phyloP scores from a whole-genome alignment of 2,888 invertebrate species.

The Homarus gammarus region DNA sequence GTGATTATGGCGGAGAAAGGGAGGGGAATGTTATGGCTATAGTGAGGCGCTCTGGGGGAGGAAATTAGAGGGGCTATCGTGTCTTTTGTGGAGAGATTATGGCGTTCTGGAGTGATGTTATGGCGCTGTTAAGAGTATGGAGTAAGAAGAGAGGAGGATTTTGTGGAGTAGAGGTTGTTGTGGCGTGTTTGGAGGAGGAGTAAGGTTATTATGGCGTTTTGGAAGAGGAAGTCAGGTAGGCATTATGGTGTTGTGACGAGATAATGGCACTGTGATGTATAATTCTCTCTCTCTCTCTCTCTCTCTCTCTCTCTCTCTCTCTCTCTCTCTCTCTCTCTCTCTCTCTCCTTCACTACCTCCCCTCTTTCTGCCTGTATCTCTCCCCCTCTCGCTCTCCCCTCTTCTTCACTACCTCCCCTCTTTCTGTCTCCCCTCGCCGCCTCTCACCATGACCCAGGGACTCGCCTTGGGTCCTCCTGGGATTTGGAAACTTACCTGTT shows the following conservation, averaged over 20 bases:
- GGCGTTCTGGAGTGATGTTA: no score
- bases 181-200: no score
- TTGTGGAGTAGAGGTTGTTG: neutral
- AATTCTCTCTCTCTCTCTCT: neutral
- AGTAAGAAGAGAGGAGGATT: neutral
- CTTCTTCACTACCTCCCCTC: neutral
- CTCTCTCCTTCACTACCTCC: neutral
- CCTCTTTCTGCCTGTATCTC: neutral
- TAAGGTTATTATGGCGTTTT: no score
- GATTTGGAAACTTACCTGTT: conserved; percentile 16
- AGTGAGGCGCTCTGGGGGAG: neutral
- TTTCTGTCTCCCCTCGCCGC: neutral
- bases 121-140: no score
- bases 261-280: no score
- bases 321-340: no score
- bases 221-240: conserved; percentile 15
- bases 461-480: neutral
- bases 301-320: neutral
- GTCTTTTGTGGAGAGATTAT: no score
- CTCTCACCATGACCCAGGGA: neutral
- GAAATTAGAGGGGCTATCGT: no score
- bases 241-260: no score
- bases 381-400: neutral
- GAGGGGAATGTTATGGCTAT: neutral
- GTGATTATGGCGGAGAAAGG: no score